Base-by-base conservation (phyloP, 2,888 invertebrate species). In the Cataglyphis altisquamis region DNA sequence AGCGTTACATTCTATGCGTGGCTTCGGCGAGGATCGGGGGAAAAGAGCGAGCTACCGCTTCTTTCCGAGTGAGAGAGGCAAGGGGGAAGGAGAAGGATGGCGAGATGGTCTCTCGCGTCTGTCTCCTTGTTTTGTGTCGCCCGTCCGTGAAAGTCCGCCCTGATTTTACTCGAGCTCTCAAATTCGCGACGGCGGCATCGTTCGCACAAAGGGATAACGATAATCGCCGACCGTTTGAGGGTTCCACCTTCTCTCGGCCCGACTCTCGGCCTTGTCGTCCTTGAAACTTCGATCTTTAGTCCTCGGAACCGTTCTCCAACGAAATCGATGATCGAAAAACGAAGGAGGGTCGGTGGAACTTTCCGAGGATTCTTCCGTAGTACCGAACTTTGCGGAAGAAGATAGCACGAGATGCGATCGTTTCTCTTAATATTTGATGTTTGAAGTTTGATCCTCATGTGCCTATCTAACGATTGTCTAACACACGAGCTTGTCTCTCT, bases 281-380 rank as follows among this genome's bases (percentile, higher is more conserved):
- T 82, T 82, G 82, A 82, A 66, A 75, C 75, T 82, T 75, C 75
- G 75, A 82, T 82, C 82, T 25, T 25, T 66, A 45, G 21, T 75
- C 75, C 36, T 75, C 3, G 25, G 32, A 41, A 41, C 25, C 55
- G 57, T 80, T 62, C 15, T 80, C 48, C n/a, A 39, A 39, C 60
- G 21, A 25, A 25, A 6, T 29, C 6, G 74, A 25, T n/a, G 45
- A 45, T 63, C 41, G 64, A 74, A 32, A 64, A 82, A 66, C 75
- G 82, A 57, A 45, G 82, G 45, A 57, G 41, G 39, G 4, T 29
- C 74, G 32, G 6, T 36, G 57, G 52, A 66, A 67, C 66, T 75
- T 75, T 52, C 39, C n/a, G 8, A 55, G 29, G 39, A 52, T 64
- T 36, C 18, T 12, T 15, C 3, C 25, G 41, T 36, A 52, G 52